Conservation (phyloP, 2,113 vertebrate genomes). For the Hirundichthys speculiger region DNA sequence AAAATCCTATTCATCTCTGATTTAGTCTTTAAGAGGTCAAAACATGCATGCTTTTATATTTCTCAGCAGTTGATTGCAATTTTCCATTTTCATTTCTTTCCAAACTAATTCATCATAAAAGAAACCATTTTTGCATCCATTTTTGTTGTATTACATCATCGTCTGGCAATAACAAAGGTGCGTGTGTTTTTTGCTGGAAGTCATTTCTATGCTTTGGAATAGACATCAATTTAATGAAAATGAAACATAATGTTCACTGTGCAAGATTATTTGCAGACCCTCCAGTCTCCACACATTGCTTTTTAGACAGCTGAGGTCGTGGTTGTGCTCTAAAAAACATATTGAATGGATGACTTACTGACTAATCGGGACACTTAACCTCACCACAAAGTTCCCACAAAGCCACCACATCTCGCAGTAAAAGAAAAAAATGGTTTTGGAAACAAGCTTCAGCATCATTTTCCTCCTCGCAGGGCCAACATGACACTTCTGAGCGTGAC, state of each 20-base stretch:
- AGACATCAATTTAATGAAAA: conserved; percentile 14
- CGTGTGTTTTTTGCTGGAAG: neutral
- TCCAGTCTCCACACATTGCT: neutral
- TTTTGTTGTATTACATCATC: neutral
- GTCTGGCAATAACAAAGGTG: neutral
- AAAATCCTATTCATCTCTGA: neutral
- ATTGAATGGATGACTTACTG: conserved; percentile 4
- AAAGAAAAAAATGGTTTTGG: conserved; percentile 9
- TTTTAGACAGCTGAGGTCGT: conserved; percentile 2
- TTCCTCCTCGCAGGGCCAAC: conserved; percentile 5
- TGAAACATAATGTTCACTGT: conserved; percentile 3
- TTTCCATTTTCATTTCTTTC: neutral
- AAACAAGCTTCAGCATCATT: conserved; percentile 30
- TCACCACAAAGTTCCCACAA: neutral
- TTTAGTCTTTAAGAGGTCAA: too few species aligned
- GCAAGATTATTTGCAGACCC: conserved; percentile 18
- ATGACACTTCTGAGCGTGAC: conserved; percentile 13
- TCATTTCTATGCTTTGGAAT: conserved; percentile 4
- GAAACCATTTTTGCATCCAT: conserved; percentile 13
- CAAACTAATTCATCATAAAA: neutral
- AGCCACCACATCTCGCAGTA: neutral
- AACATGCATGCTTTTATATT: too few species aligned
- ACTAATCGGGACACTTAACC: neutral
- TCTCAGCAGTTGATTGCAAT: too few species aligned
- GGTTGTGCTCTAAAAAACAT: too few species aligned